Percentiles rank a stretch among this genome's conserved stretches.
Evolutionary conservation across 2,113 vertebrate species (phyloP).

Genomic region (Barbus barbus): DNA sequence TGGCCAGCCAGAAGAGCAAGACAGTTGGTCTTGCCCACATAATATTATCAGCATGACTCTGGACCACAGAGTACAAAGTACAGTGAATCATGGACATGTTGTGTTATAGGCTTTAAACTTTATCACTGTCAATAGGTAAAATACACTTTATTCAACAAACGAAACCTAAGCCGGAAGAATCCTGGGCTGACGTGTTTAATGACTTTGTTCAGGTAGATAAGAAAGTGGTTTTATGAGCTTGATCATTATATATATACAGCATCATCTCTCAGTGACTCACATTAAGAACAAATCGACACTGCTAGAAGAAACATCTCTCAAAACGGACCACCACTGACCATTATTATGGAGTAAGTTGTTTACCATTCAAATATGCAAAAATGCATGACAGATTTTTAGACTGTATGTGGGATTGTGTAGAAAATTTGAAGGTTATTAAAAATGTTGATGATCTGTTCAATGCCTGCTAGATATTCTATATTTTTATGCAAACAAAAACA

Average conservation of each 20-base stretch:
- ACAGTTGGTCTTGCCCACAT: not conserved
- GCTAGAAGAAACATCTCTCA: not conserved
- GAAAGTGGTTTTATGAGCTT: not conserved
- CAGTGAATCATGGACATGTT: not conserved
- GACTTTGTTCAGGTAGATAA: not conserved
- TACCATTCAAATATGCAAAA: not conserved
- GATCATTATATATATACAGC: not conserved
- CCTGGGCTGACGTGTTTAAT: not conserved
- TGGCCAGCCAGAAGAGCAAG: not conserved
- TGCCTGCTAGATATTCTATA: not conserved
- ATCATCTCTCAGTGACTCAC: not conserved
- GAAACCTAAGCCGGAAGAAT: not conserved
- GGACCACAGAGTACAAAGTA: not conserved
- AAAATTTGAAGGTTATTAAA: too few species aligned
- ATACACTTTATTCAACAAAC: not conserved
- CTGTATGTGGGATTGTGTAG: not conserved
- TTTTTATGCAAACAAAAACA: not conserved
- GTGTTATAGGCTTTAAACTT: not conserved
- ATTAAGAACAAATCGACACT: not conserved
- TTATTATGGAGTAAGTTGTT: not conserved
- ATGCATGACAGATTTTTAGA: not conserved
- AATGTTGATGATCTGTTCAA: not conserved
- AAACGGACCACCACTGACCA: not conserved
- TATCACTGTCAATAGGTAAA: not conserved
- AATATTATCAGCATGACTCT: not conserved